Evolutionary conservation across 2,888 invertebrate species (phyloP).

Genomic region (Epinotia demarniana): DNA sequence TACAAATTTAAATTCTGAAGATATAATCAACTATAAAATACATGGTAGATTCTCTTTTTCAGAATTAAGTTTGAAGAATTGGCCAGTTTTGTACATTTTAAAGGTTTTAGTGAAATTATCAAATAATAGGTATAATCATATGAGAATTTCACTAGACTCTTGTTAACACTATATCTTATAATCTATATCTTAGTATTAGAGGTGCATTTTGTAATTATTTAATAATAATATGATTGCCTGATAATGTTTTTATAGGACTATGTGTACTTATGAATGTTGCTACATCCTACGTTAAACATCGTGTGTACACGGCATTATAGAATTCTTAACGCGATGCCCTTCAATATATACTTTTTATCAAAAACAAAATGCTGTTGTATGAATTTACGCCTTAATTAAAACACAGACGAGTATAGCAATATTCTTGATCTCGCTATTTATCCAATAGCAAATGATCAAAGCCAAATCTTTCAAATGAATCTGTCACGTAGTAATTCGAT

Average conservation of each 20-base stretch:
- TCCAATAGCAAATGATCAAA: background rate
- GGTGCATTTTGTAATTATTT: conserved; percentile 76
- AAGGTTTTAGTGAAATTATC: conserved; percentile 56
- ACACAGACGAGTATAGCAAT: background rate
- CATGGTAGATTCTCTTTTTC: background rate
- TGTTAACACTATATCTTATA: conserved; percentile 68
- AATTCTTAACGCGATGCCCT: background rate
- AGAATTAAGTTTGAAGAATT: conserved; percentile 3
- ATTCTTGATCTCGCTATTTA: background rate
- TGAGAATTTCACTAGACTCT: conserved; percentile 56
- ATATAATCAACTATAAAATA: background rate
- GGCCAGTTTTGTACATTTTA: conserved; percentile 51
- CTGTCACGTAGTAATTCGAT: conserved; percentile 46
- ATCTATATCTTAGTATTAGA: conserved; percentile 65
- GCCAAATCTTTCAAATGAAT: conserved; percentile 12
- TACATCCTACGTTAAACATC: background rate
- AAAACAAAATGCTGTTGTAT: too few relatives aligned
- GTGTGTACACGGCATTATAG: conserved; percentile 1
- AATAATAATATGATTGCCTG: conserved; percentile 47
- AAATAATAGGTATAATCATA: conserved; percentile 49
- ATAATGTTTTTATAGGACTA: conserved; percentile 33
- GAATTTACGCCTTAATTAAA: background rate
- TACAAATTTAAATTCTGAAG: conserved; percentile 1
- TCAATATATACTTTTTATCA: background rate
- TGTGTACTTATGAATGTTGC: background rate